Conservation (phyloP, 2,888 invertebrate species). For the Eledone cirrhosa region DNA sequence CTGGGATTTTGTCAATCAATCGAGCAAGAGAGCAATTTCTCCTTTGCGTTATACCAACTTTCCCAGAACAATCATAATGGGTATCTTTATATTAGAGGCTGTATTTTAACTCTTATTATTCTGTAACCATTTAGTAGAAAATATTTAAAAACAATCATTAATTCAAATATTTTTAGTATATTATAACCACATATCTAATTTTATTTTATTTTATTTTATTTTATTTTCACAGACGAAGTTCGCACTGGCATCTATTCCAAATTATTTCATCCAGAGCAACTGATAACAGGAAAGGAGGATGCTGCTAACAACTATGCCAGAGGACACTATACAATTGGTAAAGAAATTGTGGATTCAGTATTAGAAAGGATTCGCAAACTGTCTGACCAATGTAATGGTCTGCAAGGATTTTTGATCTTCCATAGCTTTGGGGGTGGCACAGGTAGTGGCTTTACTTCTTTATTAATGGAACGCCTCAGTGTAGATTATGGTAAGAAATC, state of each 20-base stretch:
- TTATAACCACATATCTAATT: too few species aligned
- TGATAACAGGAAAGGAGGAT: conserved; percentile 78
- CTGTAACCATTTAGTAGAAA: too few species aligned
- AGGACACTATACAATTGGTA: conserved; percentile 81
- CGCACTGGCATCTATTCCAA: conserved; percentile 60
- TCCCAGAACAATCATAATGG: too few species aligned
- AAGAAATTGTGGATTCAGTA: conserved; percentile 78
- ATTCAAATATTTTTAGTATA: too few species aligned
- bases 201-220: too few species aligned
- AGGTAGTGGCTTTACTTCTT: conserved; percentile 79
- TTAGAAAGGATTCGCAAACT: conserved; percentile 76
- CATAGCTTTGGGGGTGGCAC: conserved; percentile 79
- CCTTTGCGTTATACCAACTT: too few species aligned
- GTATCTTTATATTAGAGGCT: too few species aligned
- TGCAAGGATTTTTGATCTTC: conserved; percentile 72
- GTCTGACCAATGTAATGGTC: conserved; percentile 42
- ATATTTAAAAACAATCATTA: too few species aligned
- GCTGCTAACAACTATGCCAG: conserved; percentile 86
- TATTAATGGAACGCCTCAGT: conserved; percentile 85
- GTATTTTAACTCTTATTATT: too few species aligned
- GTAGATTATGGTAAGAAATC: conserved; percentile 83
- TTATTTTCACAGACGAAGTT: conserved; percentile 45
- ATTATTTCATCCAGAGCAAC: conserved; percentile 65
- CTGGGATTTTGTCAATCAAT: too few species aligned
- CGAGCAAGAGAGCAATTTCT: too few species aligned